phyloP scores from a whole-genome alignment of 2,888 invertebrate genomes.

The Ptychoptera contaminata region DNA sequence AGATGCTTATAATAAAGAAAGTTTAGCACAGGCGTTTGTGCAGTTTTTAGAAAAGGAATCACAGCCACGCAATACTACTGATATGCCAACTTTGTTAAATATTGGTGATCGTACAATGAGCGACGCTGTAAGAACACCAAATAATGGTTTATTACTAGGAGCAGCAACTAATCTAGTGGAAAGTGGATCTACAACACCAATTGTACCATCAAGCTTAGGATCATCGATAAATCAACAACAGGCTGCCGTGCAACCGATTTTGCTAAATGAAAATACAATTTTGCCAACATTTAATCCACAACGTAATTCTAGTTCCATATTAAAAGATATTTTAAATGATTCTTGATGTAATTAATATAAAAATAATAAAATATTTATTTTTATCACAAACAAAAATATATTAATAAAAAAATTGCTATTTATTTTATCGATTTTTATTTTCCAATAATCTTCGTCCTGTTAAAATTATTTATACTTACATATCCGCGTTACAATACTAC shows the following conservation, averaged over 20 bases:
- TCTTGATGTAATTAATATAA: conserved; percentile 20
- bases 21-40: conserved; percentile 29
- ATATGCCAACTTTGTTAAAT: conserved; percentile 24
- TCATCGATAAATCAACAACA: too few relatives aligned
- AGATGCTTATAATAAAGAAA: conserved; percentile 21
- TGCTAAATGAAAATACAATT: conserved; percentile 20
- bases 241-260: conserved; percentile 17
- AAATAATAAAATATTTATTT: background rate
- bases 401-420: too few relatives aligned
- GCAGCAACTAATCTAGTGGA: background rate
- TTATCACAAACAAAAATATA: too few relatives aligned
- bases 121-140: background rate
- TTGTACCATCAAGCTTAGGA: too few relatives aligned
- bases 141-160: background rate
- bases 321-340: conserved; percentile 31
- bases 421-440: too few relatives aligned
- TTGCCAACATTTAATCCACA: conserved; percentile 24
- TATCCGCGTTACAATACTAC: too few relatives aligned
- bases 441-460: too few relatives aligned
- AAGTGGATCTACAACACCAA: background rate
- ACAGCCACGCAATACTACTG: conserved; percentile 20
- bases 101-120: conserved; percentile 9
- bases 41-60: conserved; percentile 30
- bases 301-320: conserved; percentile 30
- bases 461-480: too few relatives aligned